phyloP scores from a whole-genome alignment of 2,797 vertebrate genomes.

The Sebastiscus albofasciatus region DNA sequence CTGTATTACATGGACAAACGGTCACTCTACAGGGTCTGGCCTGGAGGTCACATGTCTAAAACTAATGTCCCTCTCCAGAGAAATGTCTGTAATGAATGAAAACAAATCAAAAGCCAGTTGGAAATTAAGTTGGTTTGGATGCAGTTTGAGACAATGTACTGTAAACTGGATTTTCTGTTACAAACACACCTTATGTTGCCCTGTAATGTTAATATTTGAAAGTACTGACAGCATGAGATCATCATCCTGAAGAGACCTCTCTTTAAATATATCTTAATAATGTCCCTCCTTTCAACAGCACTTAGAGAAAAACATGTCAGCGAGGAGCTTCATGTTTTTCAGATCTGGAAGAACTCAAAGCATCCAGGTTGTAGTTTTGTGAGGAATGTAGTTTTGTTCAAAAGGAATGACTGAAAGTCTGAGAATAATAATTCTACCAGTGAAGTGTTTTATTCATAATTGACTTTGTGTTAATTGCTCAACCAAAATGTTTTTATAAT shows the following conservation, averaged over 20 bases:
- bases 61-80: not conserved
- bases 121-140: conserved; percentile 58
- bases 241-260: conserved; percentile 38
- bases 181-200: conserved; percentile 33
- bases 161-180: conserved; percentile 77
- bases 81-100: conserved; percentile 52
- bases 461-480: conserved; percentile 51
- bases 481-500: conserved; percentile 76
- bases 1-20: conserved; percentile 38
- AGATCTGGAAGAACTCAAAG: conserved; percentile 36
- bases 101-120: conserved; percentile 45
- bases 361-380: conserved; percentile 46
- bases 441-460: conserved; percentile 46
- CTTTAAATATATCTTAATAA: conserved; percentile 12
- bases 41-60: conserved; percentile 55
- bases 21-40: conserved; percentile 55
- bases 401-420: conserved; percentile 46
- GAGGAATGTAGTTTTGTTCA: conserved; percentile 69
- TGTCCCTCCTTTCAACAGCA: conserved; percentile 50
- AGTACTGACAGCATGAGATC: conserved; percentile 58
- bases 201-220: conserved; percentile 43
- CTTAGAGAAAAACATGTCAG: conserved; percentile 37
- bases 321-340: conserved; percentile 18
- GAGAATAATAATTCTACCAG: conserved; percentile 36
- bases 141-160: conserved; percentile 70